phyloP scores from a whole-genome alignment of 2,113 vertebrate species.

The Heptranchias perlo region DNA sequence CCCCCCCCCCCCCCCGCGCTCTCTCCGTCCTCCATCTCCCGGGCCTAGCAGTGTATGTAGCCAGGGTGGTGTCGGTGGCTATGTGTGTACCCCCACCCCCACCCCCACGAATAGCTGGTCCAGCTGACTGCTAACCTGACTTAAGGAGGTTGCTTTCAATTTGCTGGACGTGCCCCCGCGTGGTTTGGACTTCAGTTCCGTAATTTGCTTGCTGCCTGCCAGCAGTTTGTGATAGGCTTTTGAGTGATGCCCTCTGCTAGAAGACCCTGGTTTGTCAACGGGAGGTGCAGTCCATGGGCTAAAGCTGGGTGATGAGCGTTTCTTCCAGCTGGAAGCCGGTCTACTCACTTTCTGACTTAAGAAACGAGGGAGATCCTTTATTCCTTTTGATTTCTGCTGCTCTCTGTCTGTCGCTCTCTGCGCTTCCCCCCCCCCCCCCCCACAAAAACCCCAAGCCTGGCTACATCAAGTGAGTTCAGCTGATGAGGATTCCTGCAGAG shows the following conservation, averaged over 20 bases:
- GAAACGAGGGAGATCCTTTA: neutral
- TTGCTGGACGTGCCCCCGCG: too few relatives aligned
- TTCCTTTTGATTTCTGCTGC: neutral
- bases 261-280: neutral
- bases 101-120: neutral
- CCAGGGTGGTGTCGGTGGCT: too few relatives aligned
- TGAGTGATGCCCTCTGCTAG: neutral
- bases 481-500: neutral
- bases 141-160: too few relatives aligned
- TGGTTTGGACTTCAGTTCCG: neutral
- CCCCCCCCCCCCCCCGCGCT: neutral
- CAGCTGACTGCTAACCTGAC: neutral
- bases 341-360: neutral
- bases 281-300: neutral
- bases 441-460: too few relatives aligned
- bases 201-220: neutral
- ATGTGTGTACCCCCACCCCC: neutral
- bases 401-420: neutral
- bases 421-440: too few relatives aligned
- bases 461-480: neutral
- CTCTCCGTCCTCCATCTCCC: neutral
- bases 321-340: neutral
- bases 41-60: neutral
- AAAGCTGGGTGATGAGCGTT: too few relatives aligned
- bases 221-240: neutral